phyloP scores from a whole-genome alignment of 2,888 invertebrate species.

The Neoaliturus tenellus region DNA sequence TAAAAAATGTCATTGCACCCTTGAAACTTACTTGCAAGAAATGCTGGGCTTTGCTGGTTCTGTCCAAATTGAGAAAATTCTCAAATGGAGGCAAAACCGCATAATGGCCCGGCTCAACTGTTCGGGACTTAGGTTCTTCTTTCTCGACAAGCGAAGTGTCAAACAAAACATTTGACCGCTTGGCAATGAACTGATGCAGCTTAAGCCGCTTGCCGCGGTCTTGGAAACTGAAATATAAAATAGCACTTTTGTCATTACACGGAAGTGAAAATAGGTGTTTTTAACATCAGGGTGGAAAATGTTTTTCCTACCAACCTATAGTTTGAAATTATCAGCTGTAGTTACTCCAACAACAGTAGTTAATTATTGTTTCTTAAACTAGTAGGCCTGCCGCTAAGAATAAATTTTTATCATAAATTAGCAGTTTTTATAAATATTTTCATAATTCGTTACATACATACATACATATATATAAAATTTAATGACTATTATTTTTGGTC shows the following conservation, averaged over 20 bases:
- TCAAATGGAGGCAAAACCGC: conserved; percentile 93
- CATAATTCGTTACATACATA: no score
- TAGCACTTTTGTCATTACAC: not conserved
- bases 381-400: no score
- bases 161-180: conserved; percentile 88
- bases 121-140: conserved; percentile 75
- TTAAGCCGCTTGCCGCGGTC: conserved; percentile 89
- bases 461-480: no score
- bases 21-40: conserved; percentile 83
- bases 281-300: not conserved
- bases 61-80: conserved; percentile 88
- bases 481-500: no score
- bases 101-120: conserved; percentile 78
- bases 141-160: conserved; percentile 72
- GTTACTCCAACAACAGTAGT: no score
- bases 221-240: conserved; percentile 76
- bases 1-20: conserved; percentile 67
- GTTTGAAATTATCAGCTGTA: not conserved
- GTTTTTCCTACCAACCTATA: not conserved
- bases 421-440: no score
- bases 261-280: no score
- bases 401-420: no score
- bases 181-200: conserved; percentile 91
- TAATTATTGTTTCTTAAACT: no score
- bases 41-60: conserved; percentile 84